Base-by-base conservation (phyloP, 2,113 vertebrate genomes). In the Sisor rabdophorus region DNA sequence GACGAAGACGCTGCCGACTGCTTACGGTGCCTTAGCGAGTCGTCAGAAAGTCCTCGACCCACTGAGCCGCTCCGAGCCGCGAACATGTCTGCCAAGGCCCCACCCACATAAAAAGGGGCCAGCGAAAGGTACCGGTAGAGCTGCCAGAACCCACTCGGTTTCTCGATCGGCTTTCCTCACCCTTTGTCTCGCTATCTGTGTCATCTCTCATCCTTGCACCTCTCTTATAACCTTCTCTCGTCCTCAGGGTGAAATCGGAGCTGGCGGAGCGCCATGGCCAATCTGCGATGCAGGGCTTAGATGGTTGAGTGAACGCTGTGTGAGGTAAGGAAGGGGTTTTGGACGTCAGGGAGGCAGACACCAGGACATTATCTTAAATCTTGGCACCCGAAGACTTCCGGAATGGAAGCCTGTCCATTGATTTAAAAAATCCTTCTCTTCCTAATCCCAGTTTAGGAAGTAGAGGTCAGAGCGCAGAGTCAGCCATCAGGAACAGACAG, bases 181-280 rank as follows among this genome's bases (percentile, higher is more conserved):
- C 69, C 28, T 75, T 48, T 79, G 40, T 77, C 58, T 79, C 30
- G 75, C 48, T 78, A 36, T 71, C 69, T 65, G 81, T 60, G 50
- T 81, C 79, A 56, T 71, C 59, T 78, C 61, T 55, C 79, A 47
- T 71, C 60, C 73, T 48, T 47, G 44, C 61, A 60, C 72, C 9
- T 82, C 52, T 89, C 84, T 92, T 92, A 91, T 88, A 95, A 89
- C 90, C 93, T 90, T 88, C 82, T 84, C 86, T 85, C 79, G 83
- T 84, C 74, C 85, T 0, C 83, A 82, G 70, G 84, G 90, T 94
- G 97, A 96, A 98, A 98, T 87, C 78, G 81, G 95, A 99, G 93
- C 92, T 63, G 68, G 58, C 88, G 83, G 86, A 88, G 81, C 88
- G 86, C 83, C 85, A 87, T 82, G 84, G 60, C 84, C 85, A 82